A percentile compares a stretch with the other conserved stretches of the same genome.
Evolutionary conservation across 2,113 vertebrate species (phyloP).

Genomic region (Reinhardtius hippoglossoides): DNA sequence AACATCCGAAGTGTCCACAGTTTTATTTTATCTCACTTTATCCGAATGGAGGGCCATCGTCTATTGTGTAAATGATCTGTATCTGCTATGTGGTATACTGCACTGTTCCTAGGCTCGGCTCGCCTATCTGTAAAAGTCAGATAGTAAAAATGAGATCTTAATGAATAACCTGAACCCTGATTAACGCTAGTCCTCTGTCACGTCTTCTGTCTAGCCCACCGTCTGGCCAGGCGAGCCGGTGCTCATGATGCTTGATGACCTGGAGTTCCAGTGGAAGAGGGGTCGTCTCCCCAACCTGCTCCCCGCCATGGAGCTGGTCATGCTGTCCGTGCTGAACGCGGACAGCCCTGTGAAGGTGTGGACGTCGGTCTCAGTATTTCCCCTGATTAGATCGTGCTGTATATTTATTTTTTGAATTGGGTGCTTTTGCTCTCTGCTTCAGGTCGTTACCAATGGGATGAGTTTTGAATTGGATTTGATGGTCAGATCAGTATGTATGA

Average conservation of each 20-base stretch:
- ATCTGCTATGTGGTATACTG: no score
- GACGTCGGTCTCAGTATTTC: neutral
- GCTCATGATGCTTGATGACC: constrained; percentile 82
- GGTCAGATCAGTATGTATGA: no score
- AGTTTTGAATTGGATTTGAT: no score
- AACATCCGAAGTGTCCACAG: no score
- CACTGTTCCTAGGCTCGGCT: neutral
- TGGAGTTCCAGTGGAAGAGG: constrained; percentile 85
- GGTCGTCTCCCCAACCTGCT: constrained; percentile 78
- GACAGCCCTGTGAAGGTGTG: constrained; percentile 74
- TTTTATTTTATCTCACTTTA: no score
- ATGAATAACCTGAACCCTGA: neutral
- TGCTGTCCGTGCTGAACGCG: constrained; percentile 74
- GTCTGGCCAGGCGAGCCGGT: constrained; percentile 82
- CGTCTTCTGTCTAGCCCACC: constrained; percentile 48
- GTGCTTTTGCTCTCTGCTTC: no score
- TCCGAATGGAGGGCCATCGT: no score
- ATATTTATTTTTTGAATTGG: neutral
- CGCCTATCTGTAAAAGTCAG: neutral
- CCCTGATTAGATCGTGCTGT: neutral
- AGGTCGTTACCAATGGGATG: no score
- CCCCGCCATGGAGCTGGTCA: constrained; percentile 81
- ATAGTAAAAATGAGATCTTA: neutral
- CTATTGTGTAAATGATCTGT: no score
- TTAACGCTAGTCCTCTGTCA: neutral